Evolutionary conservation across 2,797 vertebrate species (phyloP).

Genomic region (Sardinella longiceps): DNA sequence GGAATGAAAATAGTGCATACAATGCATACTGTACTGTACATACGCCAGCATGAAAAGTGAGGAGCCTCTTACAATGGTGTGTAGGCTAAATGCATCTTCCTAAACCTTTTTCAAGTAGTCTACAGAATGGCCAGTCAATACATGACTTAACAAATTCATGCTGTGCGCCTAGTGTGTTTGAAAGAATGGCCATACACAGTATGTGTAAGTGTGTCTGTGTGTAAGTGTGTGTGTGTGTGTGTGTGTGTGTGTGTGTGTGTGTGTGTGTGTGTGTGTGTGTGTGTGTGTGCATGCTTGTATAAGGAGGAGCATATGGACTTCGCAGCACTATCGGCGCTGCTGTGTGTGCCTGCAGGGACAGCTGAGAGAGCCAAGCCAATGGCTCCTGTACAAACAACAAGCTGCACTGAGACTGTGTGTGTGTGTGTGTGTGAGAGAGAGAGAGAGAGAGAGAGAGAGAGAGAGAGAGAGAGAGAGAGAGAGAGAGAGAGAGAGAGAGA

Average conservation of each 20-base stretch:
- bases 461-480: background rate
- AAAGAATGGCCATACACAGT: background rate
- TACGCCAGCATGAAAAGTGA: background rate
- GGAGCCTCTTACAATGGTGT: background rate
- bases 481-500: background rate
- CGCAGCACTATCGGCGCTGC: slow-evolving; percentile 64
- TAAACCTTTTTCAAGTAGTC: background rate
- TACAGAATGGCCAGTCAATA: background rate
- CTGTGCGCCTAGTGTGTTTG: background rate
- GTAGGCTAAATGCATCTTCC: background rate
- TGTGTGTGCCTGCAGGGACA: slow-evolving; percentile 60
- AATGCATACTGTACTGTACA: background rate
- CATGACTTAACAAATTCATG: background rate
- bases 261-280: background rate
- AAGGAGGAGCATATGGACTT: slow-evolving; percentile 74
- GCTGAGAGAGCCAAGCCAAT: slow-evolving; percentile 39
- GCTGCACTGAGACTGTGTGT: slow-evolving; percentile 22
- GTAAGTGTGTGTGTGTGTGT: background rate
- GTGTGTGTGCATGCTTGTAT: background rate
- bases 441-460: background rate
- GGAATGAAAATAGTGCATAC: slow-evolving; percentile 49
- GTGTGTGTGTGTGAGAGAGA: slow-evolving; percentile 13
- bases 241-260: too few relatives aligned
- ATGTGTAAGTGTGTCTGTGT: background rate
- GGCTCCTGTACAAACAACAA: slow-evolving; percentile 54